Evolutionary conservation across 1,140 invertebrate species (phyloP), one percentile per base, ranked within the genome.

Genomic region (Mizuhopecten yessoensis): DNA sequence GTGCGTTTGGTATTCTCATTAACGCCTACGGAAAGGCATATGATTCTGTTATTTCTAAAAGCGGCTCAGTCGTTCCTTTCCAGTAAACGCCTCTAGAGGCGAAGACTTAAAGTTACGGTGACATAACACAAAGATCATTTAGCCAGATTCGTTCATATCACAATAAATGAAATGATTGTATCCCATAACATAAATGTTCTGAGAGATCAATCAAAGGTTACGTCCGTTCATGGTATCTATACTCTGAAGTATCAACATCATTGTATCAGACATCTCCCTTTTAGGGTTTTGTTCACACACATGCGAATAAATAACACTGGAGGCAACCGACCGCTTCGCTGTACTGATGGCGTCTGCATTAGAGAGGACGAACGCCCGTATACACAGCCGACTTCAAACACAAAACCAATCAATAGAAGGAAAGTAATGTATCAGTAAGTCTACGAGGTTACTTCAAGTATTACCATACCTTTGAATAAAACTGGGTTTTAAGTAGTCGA

Each of bases 381-480:
- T 75, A 29, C 2, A 75, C n/a, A 29, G n/a, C 29, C 57, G 57
- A 75, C 57, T 75, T 75, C 57, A 75, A 75, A 75, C 57, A 75
- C n/a, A 7, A 17, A 75, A n/a, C n/a, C 1, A 29, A 75, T 75
- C 57, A 75, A 75, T 75, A 75, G 23, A 75, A n/a, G n/a, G 57
- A 75, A 75, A 75, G 57, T 5, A 29, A 9, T 75, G 57, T 29
- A 75, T 75, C 29, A 75, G 57, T 7, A 17, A 75, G 57, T 75
- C 23, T 29, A 5, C 23, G n/a, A 17, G n/a, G 23, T n/a, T 75
- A 29, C 23, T 75, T 75, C 3, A 75, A 17, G 20, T 75, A 75
- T 75, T 75, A 75, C 57, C 57, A 75, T 75, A 75, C 57, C 57
- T 29, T 75, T 75, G 57, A 75, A 75, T 75, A 75, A 75, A 75